Conservation (phyloP, 1,140 invertebrate species). For the Teleopsis dalmanni region DNA sequence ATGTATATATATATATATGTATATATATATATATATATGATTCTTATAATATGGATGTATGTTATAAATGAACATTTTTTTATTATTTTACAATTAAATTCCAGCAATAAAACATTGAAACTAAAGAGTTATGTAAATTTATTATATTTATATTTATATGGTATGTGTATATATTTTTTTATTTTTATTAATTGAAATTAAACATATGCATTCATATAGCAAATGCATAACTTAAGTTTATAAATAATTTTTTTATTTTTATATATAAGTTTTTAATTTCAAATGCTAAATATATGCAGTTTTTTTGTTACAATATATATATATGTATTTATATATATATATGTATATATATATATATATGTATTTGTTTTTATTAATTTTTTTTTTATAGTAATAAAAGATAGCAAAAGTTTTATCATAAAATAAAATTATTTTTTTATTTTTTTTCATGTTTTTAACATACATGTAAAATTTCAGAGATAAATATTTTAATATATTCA, state of each 20-base stretch:
- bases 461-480: constrained; percentile 1
- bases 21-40: background rate
- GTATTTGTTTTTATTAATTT: constrained; percentile 1
- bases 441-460: background rate
- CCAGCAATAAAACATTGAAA: too few species aligned
- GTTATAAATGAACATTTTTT: too few species aligned
- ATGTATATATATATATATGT: background rate
- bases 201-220: background rate
- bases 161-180: background rate
- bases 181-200: constrained; percentile 4
- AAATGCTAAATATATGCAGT: constrained; percentile 1
- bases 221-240: too few species aligned
- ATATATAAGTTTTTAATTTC: background rate
- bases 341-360: constrained; percentile 1
- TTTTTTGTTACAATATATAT: background rate
- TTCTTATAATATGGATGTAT: too few species aligned
- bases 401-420: background rate
- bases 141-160: background rate
- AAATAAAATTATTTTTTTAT: background rate
- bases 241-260: background rate
- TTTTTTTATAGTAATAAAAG: background rate
- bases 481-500: too few species aligned
- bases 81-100: too few species aligned
- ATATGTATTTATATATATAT: constrained; percentile 3
- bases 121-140: too few species aligned